A percentile compares a stretch with the other conserved stretches of the same genome.
These are phyloP conservation scores for Agrotis segetum DNA, from an alignment of 2,888 invertebrate species.

Conservation along the genomic window DNA sequence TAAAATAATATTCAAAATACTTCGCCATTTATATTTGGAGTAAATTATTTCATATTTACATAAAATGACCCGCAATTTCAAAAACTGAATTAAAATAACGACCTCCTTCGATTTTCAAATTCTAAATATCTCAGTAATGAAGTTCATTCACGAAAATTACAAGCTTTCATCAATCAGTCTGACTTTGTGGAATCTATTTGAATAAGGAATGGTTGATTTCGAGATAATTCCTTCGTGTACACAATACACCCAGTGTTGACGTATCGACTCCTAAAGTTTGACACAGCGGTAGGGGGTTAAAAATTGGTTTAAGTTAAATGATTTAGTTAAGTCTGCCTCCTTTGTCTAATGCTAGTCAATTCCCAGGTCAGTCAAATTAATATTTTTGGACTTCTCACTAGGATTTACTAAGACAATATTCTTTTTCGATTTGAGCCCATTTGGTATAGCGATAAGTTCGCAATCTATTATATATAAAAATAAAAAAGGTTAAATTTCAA, in stretches of 20 bases:
- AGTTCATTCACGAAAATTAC: conserved; percentile 40
- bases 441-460: neutral
- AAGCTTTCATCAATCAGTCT: conserved; percentile 48
- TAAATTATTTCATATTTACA: neutral
- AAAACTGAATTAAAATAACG: conserved; percentile 1
- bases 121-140: conserved; percentile 26
- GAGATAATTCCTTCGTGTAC: conserved; percentile 29
- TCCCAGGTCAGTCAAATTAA: neutral
- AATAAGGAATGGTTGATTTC: conserved; percentile 49
- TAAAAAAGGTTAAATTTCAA: neutral
- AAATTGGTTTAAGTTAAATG: conserved; percentile 13
- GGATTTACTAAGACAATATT: neutral
- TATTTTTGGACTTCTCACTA: neutral
- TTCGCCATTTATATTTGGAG: neutral
- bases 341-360: neutral
- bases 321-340: neutral
- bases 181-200: conserved; percentile 38
- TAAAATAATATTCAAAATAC: neutral
- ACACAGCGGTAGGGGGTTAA: conserved; percentile 9
- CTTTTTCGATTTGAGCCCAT: neutral
- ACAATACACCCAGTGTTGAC: conserved; percentile 25
- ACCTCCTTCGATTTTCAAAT: conserved; percentile 12
- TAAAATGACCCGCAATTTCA: neutral
- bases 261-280: conserved; percentile 10
- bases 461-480: neutral